Evolutionary conservation across 2,888 invertebrate species (phyloP).

Genomic region (Hartigia nigra): DNA sequence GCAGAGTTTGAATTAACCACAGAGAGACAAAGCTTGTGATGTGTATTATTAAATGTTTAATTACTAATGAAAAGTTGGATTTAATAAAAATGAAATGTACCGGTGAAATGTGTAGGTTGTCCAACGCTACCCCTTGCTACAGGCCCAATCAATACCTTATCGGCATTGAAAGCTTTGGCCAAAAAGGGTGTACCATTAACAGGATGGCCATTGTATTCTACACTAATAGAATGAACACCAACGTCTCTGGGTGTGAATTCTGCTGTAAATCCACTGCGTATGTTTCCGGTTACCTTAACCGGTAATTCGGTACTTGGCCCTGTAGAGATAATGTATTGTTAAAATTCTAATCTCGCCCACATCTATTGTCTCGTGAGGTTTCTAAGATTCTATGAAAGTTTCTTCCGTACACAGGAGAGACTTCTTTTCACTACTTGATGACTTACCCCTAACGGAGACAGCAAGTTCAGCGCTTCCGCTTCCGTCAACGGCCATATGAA

Average conservation of each 20-base stretch:
- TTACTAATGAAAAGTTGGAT: not conserved
- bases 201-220: conserved; percentile 90
- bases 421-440: not conserved
- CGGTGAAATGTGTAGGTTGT: conserved; percentile 90
- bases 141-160: conserved; percentile 83
- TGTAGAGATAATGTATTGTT: conserved; percentile 35
- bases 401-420: not conserved
- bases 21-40: not conserved
- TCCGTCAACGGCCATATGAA: conserved; percentile 82
- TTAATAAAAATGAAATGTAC: conserved; percentile 47
- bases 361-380: not conserved
- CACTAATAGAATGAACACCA: conserved; percentile 91
- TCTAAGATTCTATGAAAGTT: not conserved
- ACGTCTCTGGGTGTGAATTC: conserved; percentile 93
- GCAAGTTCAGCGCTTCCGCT: conserved; percentile 83
- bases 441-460: conserved; percentile 80
- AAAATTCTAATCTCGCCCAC: not conserved
- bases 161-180: conserved; percentile 93
- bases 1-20: not conserved
- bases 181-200: conserved; percentile 91
- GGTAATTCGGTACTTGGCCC: conserved; percentile 89
- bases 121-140: conserved; percentile 87
- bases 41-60: not conserved
- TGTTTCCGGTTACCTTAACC: conserved; percentile 89
- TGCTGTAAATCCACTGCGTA: conserved; percentile 87